Base-by-base conservation (phyloP, 2,797 vertebrate species). In the Basileuterus tristriatus region DNA sequence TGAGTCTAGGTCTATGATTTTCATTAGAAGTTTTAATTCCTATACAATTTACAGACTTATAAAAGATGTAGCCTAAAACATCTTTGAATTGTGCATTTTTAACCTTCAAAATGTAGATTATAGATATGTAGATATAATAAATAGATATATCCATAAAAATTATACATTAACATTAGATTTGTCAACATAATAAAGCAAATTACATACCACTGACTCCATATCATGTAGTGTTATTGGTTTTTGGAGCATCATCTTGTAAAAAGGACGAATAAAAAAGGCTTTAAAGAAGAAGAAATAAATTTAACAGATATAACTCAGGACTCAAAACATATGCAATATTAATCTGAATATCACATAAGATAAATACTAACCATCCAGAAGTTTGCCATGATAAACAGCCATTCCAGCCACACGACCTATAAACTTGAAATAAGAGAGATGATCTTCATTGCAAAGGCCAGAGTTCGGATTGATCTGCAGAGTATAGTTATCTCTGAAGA, bases 201-300 rank as follows among this genome's bases (percentile, higher is more conserved):
- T 47, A 98, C 99, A 93, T 98, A 99, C 99, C 98, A 99, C 99
- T 39, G 99, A 99, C 94, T 99, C 99, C 99, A 99, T 99, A 90
- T 99, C 99, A 89, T 98, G 98, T 79, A 99, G 98, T 0, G 97
- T 98, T 97, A 99, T 99, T 32, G 98, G 97, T 92, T 99, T 99
- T 95, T 99, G 99, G 68, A 99, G 98, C 99, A 99, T 99, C 99
- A 99, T 99, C 98, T 99, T 99, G 97, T 99, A 99, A 97, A 99
- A 99, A 9, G 99, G 99, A 49, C 99, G 98, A 96, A 99, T 99
- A 97, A 99, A 99, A 97, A 99, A 99, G 27, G 99, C 99, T 99
- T 96, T 72, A 75, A 95, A 97, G 85, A 96, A 94, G 29, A 94
- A 56, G 6, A 94, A 96, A 95, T 43, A 92, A 49, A 93, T 79